Conservation (phyloP, 2,113 vertebrate species). For the Pavo muticus region DNA sequence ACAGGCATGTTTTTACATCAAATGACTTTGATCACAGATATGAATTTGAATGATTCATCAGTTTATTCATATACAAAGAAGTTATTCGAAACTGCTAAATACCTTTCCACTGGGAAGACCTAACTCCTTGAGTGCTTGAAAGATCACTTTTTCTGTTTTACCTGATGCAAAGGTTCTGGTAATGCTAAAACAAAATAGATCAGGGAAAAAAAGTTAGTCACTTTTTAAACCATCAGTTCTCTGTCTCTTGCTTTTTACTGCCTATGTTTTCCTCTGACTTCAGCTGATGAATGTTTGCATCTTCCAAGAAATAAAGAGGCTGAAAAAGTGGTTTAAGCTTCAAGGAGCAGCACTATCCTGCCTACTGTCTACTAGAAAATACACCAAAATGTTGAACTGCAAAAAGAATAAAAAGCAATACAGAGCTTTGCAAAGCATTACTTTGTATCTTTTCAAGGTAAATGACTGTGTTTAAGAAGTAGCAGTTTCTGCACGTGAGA, state of each 20-base stretch:
- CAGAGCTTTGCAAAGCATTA: neutral
- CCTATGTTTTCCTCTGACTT: neutral
- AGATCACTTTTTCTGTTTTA: conserved; percentile 99
- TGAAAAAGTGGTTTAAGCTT: neutral
- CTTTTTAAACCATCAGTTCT: conserved; percentile 14
- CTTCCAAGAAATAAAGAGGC: neutral
- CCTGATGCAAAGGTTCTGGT: conserved; percentile 98
- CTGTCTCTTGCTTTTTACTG: neutral
- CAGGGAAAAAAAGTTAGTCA: neutral
- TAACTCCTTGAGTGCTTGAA: conserved; percentile 97
- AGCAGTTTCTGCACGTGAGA: neutral
- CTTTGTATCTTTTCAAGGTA: neutral
- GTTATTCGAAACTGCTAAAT: conserved; percentile 34
- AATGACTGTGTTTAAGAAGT: neutral
- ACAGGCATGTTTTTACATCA: neutral
- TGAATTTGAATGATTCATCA: neutral
- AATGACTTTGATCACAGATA: neutral
- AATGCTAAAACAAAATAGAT: conserved; percentile 81
- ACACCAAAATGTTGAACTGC: neutral
- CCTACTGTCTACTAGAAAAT: neutral
- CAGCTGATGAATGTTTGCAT: neutral
- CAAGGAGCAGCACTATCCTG: neutral
- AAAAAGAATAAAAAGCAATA: neutral
- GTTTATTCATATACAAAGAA: neutral
- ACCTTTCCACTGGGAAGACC: conserved; percentile 99